Percentiles rank a stretch among this genome's conserved stretches.
Conservation (phyloP, 1,140 invertebrate species). For the Hycleus phaleratus region DNA sequence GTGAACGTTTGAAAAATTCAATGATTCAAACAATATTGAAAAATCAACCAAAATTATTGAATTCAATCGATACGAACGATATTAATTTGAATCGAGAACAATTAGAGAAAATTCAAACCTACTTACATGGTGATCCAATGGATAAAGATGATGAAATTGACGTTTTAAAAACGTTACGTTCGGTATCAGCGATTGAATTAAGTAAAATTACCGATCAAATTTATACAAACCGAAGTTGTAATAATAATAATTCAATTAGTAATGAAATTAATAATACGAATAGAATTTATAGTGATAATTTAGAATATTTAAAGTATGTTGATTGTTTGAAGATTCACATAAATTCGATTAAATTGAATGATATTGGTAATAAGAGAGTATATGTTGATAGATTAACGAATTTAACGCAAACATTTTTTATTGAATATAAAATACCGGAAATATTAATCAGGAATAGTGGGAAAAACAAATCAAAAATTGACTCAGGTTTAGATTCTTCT, state of each 20-base stretch:
- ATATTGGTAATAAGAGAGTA: constrained; percentile 29
- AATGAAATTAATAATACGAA: neutral
- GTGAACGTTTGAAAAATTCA: constrained; percentile 32
- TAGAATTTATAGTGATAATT: no score
- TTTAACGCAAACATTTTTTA: constrained; percentile 32
- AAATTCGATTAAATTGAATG: constrained; percentile 31
- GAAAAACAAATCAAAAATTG: constrained; percentile 29
- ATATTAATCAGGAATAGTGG: constrained; percentile 16
- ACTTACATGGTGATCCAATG: constrained; percentile 34
- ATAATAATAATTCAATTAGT: constrained; percentile 9
- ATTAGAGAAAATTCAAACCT: constrained; percentile 15
- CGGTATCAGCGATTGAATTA: constrained; percentile 33
- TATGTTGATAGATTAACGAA: constrained; percentile 9
- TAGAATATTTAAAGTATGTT: constrained; percentile 26
- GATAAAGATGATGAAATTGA: constrained; percentile 30
- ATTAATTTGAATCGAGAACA: no score
- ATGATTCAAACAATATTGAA: constrained; percentile 35
- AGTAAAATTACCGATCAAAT: constrained; percentile 25
- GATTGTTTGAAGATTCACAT: constrained; percentile 32
- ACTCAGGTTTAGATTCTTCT: constrained; percentile 25
- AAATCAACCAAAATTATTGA: constrained; percentile 19
- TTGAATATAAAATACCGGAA: constrained; percentile 36
- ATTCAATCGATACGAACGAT: no score
- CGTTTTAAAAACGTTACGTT: constrained; percentile 35
- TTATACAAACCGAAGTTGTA: constrained; percentile 25